Conservation (phyloP, 1,140 invertebrate species). For the Drosophila rhopaloa region DNA sequence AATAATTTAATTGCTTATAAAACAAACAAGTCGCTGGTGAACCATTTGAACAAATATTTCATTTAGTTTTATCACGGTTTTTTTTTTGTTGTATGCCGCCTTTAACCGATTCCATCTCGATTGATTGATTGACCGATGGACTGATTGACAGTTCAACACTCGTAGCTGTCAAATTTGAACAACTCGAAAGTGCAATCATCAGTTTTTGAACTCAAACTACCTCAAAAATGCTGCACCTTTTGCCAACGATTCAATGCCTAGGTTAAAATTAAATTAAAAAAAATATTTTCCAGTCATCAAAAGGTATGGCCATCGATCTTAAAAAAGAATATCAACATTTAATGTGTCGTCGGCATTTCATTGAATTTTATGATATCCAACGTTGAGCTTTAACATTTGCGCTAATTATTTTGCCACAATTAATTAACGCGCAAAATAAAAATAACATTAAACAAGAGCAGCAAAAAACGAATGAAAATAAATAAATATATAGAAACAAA, state of each 20-base stretch:
- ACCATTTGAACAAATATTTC: conserved; percentile 51
- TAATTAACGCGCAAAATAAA: conserved; percentile 74
- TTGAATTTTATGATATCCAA: conserved; percentile 60
- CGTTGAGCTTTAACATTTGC: conserved; percentile 75
- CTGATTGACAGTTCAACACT: conserved; percentile 80
- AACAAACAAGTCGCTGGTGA: conserved; percentile 58
- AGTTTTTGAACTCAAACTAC: conserved; percentile 1
- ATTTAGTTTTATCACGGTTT: conserved; percentile 31
- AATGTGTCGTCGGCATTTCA: conserved; percentile 28
- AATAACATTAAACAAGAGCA: conserved; percentile 57
- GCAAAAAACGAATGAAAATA: conserved; percentile 25
- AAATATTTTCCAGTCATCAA: too few species aligned
- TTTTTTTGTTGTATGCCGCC: conserved; percentile 59
- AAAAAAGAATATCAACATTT: background rate
- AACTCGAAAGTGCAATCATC: conserved; percentile 16
- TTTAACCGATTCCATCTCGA: conserved; percentile 10
- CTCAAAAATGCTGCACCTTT: too few species aligned
- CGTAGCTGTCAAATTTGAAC: conserved; percentile 73
- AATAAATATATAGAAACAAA: conserved; percentile 25
- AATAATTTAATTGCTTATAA: conserved; percentile 81
- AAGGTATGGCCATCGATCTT: background rate
- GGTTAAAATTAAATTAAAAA: background rate
- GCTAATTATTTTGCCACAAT: conserved; percentile 80
- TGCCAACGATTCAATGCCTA: too few species aligned
- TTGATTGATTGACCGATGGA: conserved; percentile 55